phyloP scores from a whole-genome alignment of 2,888 invertebrate genomes.

The Octodonta nipae region DNA sequence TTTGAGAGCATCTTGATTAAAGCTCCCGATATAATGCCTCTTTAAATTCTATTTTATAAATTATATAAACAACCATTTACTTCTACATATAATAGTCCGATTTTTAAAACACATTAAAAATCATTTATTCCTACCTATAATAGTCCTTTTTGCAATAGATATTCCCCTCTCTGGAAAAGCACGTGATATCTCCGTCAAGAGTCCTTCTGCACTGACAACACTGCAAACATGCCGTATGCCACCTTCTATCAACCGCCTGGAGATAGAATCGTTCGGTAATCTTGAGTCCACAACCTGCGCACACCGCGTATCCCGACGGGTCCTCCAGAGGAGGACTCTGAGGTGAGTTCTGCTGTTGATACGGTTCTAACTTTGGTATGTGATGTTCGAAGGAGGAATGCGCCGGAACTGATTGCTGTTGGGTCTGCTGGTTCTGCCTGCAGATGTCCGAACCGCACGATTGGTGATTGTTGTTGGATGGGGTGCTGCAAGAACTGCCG shows the following conservation, averaged over 20 bases:
- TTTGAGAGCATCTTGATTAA: too few relatives aligned
- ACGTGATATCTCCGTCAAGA: conserved; percentile 80
- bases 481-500: conserved; percentile 47
- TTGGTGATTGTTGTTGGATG: conserved; percentile 42
- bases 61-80: too few relatives aligned
- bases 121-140: conserved; percentile 78
- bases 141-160: conserved; percentile 96
- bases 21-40: too few relatives aligned
- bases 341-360: conserved; percentile 38
- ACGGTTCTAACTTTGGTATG: conserved; percentile 42
- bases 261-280: conserved; percentile 84
- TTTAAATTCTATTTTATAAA: too few relatives aligned
- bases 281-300: conserved; percentile 77
- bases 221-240: conserved; percentile 84
- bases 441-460: conserved; percentile 36
- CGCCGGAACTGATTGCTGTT: conserved; percentile 12
- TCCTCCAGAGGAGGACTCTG: conserved; percentile 30
- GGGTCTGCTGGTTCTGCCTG: conserved; percentile 27
- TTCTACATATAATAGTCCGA: too few relatives aligned
- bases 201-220: conserved; percentile 83
- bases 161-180: conserved; percentile 82
- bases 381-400: conserved; percentile 38
- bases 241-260: conserved; percentile 79
- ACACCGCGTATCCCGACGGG: conserved; percentile 40
- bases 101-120: too few relatives aligned